Evolutionary conservation across 2,113 vertebrate genomes (phyloP), one percentile per base, ranked within the genome.

Genomic region (Oxyruncus cristatus): DNA sequence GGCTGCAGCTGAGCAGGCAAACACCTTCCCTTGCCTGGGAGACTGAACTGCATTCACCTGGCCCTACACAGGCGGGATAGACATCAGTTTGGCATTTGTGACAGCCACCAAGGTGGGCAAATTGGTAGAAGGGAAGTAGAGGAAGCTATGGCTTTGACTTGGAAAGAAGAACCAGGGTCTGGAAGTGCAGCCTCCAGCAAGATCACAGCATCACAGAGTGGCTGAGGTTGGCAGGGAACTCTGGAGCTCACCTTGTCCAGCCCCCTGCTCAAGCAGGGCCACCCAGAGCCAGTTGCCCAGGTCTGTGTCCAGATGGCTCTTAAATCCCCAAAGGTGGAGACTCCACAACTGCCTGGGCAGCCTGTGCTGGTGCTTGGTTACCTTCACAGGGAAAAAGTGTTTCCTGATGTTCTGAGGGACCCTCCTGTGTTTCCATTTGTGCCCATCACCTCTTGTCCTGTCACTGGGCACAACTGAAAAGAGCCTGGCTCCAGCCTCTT

Each of bases 1-100:
- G 47, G 62, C 71, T 88, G 47, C 26, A 46, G 58, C 46, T 76
- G 49, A 65, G 67, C 30, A 72, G 66, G 10, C 8, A 89, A 75
- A 78, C 21, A 56, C 6, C 10, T 39, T 44, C 27, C 28, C 11
- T 23, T 49, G 42, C 23, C 66, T 59, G 47, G 3, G 4, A 63
- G n/a, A 72, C 33, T 0, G 1, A 65, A 14, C 20, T 6, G 18
- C 2, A 0, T 6, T 70, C 74, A n/a, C 35, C 37, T 32, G 41
- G 41, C 15, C 32, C 33, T 66, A 50, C 11, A 21, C 6, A 11
- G 28, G 14, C 1, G 0, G 23, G 27, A 26, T 20, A 46, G 39
- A 70, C n/a, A 35, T 19, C 16, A 32, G 18, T 12, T 32, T 73
- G 41, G 85, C 15, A 37, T 30, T 28, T 56, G 21, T 72, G 44